Conservation (phyloP, 2,888 invertebrate genomes). For the Drosophila borealis region DNA sequence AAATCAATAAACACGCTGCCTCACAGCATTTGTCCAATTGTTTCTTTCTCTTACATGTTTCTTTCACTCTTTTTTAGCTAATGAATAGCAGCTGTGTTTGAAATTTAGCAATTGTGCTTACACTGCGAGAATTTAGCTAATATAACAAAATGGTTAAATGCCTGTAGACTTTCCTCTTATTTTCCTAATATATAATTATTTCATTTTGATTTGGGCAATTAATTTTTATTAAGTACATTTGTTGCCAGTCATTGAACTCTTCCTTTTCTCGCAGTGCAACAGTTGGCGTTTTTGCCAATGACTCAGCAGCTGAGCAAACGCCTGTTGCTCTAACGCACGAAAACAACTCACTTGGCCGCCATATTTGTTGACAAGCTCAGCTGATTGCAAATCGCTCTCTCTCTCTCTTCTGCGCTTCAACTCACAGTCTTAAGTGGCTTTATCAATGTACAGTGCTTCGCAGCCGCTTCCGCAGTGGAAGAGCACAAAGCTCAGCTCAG, state of each 20-base stretch:
- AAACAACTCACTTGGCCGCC: slow-evolving; percentile 23
- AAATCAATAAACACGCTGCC: slow-evolving; percentile 20
- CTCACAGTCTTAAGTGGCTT: slow-evolving; percentile 3
- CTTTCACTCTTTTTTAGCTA: not conserved
- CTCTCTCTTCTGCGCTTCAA: not conserved
- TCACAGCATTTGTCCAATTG: slow-evolving; percentile 15
- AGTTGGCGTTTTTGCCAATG: slow-evolving; percentile 29
- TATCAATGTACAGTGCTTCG: slow-evolving; percentile 16
- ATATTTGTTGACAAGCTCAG: slow-evolving; percentile 43
- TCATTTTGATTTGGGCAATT: not conserved
- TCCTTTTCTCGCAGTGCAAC: slow-evolving; percentile 31
- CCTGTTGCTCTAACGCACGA: slow-evolving; percentile 50
- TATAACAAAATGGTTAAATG: not conserved
- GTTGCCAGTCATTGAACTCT: slow-evolving; percentile 3
- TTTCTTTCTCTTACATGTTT: slow-evolving; percentile 6
- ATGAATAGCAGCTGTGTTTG: slow-evolving; percentile 10
- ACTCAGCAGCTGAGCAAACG: slow-evolving; percentile 43
- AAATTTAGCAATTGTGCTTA: slow-evolving; percentile 9
- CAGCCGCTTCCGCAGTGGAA: not conserved
- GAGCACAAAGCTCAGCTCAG: slow-evolving; percentile 20
- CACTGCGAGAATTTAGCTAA: slow-evolving; percentile 14
- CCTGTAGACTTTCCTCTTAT: not conserved
- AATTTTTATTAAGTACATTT: not conserved
- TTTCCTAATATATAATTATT: not conserved
- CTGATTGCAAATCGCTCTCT: slow-evolving; percentile 27